Evolutionary conservation across 2,113 vertebrate genomes (phyloP), one percentile per base, ranked within the genome.

Genomic region (Otus sunia): DNA sequence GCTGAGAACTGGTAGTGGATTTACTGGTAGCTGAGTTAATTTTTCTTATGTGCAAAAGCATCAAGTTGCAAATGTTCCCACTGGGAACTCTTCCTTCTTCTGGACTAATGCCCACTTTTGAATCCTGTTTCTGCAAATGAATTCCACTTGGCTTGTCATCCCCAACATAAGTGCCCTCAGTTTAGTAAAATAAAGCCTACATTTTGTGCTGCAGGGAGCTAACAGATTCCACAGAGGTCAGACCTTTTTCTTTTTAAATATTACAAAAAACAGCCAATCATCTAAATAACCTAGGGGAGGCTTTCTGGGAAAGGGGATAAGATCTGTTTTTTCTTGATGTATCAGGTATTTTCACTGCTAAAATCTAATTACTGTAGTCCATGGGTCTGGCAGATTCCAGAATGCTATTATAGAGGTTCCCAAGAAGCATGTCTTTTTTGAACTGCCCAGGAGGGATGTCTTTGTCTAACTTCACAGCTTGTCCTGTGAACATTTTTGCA

Each of bases 11-110:
- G 2, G 29, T 94, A 67, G 78, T 56, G 23, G 39, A 71, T 95
- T 95, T 94, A 75, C 62, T 72, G 74, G 64, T 90, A 93, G 71
- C 69, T 39, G 43, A 56, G 49, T 60, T 86, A 72, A 71, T 67
- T 91, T 94, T 96, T 90, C 64, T 90, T 74, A 59, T 47, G 36
- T 75, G 56, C 37, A 67, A 75, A 91, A 91, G 41, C 56, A 86
- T 90, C 55, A 75, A 18, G 62, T 90, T 96, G 66, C 69, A 94
- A 82, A 94, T 88, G 78, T 88, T 88, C 74, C 77, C 85, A 56
- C 37, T 82, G 85, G 88, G 90, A 95, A 22, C 78, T 75, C 75
- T 88, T 85, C 53, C 34, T 87, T 81, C 41, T 90, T 56, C 62
- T 94, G 90, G 84, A 85, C 22, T 81, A 81, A 71, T 67, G 69